A percentile compares a stretch with the other conserved stretches of the same genome.
These are phyloP conservation scores for Cydia amplana DNA, from an alignment of 1,140 invertebrate species.

Conservation along the genomic window DNA sequence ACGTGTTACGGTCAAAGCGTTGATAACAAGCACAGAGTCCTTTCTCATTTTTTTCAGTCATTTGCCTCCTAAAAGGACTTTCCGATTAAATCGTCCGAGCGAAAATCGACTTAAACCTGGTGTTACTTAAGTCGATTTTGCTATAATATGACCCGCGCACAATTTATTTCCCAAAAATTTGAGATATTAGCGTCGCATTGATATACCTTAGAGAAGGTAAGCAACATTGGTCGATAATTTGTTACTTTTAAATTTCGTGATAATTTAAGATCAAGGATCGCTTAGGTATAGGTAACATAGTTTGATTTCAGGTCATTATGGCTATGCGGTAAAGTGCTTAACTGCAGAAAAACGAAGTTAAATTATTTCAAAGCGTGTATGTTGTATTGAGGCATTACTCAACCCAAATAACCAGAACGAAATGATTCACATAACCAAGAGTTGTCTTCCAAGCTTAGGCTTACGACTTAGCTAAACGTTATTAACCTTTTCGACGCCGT, in stretches of 20 bases:
- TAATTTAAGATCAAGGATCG: not conserved
- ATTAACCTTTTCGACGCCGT: too few species aligned
- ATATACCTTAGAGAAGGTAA: conserved; percentile 6
- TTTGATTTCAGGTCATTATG: not conserved
- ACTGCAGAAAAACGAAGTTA: not conserved
- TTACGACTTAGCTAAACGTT: too few species aligned
- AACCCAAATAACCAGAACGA: too few species aligned
- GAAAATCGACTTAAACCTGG: not conserved
- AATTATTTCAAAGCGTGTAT: too few species aligned
- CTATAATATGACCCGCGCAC: not conserved
- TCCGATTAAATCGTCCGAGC: not conserved
- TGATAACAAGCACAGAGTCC: not conserved
- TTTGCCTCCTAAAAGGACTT: conserved; percentile 20
- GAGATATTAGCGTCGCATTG: not conserved
- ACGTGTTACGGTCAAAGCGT: conserved; percentile 16
- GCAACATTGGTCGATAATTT: not conserved
- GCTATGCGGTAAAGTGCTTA: not conserved
- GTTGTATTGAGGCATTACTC: too few species aligned
- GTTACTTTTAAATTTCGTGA: not conserved
- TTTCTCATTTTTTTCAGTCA: conserved; percentile 13
- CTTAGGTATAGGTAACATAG: not conserved
- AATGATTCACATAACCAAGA: too few species aligned
- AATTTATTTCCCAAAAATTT: not conserved
- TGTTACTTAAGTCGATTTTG: not conserved
- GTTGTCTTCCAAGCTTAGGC: too few species aligned